Conservation (phyloP, 1,140 invertebrate species). For the Notospermus geniculatus region DNA sequence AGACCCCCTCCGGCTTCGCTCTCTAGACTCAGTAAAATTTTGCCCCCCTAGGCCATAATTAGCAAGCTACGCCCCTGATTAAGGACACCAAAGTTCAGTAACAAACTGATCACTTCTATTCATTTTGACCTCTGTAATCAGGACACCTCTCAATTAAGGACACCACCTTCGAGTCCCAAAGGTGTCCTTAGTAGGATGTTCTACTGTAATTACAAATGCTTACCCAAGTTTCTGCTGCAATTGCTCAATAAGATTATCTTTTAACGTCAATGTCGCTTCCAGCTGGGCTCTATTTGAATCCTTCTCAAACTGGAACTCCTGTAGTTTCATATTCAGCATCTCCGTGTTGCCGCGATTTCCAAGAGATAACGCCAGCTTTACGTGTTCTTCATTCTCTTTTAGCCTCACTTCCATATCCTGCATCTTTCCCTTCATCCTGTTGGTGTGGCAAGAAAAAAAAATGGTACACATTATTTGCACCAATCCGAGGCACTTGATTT, state of each 20-base stretch:
- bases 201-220: neutral
- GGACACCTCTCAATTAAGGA: too few relatives aligned
- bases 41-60: too few relatives aligned
- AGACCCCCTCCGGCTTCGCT: too few relatives aligned
- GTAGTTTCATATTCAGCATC: constrained; percentile 1
- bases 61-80: too few relatives aligned
- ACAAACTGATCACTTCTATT: too few relatives aligned
- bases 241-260: constrained; percentile 8
- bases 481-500: neutral
- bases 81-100: too few relatives aligned
- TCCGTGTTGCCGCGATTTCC: neutral
- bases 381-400: neutral
- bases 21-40: too few relatives aligned
- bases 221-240: constrained; percentile 8
- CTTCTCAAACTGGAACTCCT: constrained; percentile 14
- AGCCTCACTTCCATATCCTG: constrained; percentile 2
- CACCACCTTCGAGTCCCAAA: too few relatives aligned
- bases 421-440: constrained; percentile 3
- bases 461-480: neutral
- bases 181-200: neutral
- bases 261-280: neutral
- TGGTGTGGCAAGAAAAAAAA: neutral
- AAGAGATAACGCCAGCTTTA: neutral
- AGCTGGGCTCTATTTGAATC: neutral
- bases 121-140: too few relatives aligned